These are phyloP conservation scores for Apodemus speciosus DNA, from an alignment of 2,113 vertebrate genomes.

Conservation along the genomic window DNA sequence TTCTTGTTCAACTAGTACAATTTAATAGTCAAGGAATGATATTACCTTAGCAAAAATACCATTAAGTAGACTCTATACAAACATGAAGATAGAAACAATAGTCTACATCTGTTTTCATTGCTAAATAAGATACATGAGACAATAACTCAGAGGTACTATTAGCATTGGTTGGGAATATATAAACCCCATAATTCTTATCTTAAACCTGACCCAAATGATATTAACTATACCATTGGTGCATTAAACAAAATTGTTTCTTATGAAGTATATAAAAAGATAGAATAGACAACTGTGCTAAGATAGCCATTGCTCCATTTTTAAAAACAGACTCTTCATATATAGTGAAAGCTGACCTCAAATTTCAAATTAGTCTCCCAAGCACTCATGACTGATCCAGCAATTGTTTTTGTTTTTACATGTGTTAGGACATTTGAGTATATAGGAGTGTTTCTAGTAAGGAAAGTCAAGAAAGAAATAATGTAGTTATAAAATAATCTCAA, in stretches of 20 bases:
- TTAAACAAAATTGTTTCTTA: background rate
- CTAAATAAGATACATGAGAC: background rate
- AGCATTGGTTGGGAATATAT: background rate
- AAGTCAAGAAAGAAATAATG: background rate
- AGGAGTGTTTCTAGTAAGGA: background rate
- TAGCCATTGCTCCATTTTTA: background rate
- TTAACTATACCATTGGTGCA: background rate
- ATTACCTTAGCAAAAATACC: background rate
- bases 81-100: background rate
- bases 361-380: background rate
- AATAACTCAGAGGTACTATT: background rate
- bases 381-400: background rate
- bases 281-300: background rate
- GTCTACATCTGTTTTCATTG: background rate
- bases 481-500: background rate
- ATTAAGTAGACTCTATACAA: background rate
- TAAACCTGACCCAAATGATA: background rate
- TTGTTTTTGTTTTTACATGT: background rate
- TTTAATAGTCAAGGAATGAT: background rate
- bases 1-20: background rate
- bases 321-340: background rate
- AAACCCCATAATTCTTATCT: background rate
- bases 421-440: background rate
- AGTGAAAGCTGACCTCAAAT: background rate
- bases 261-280: background rate